A percentile compares a stretch with the other conserved stretches of the same genome.
phyloP scores from a whole-genome alignment of 2,888 invertebrate genomes.

The Pogonocherus hispidulus region DNA sequence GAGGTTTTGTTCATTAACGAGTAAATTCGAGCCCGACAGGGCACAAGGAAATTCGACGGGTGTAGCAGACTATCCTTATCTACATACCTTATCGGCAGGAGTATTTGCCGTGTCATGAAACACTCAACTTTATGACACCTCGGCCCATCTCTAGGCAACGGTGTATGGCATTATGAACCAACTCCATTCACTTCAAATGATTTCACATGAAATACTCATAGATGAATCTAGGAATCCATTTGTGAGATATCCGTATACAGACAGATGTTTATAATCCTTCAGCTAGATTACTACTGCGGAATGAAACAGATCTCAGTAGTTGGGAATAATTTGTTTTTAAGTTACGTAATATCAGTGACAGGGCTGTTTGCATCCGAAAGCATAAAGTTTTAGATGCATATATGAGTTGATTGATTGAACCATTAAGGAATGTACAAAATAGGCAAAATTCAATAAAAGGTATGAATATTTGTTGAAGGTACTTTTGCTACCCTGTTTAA shows the following conservation, averaged over 20 bases:
- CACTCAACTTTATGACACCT: conserved; percentile 52
- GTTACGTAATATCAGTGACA: too few species aligned
- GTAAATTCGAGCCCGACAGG: conserved; percentile 41
- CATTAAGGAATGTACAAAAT: too few species aligned
- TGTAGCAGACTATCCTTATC: conserved; percentile 28
- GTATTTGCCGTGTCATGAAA: conserved; percentile 36
- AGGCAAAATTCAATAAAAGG: too few species aligned
- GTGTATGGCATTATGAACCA: conserved; percentile 40
- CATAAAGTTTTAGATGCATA: too few species aligned
- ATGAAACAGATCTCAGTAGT: neutral
- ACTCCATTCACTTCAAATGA: conserved; percentile 45
- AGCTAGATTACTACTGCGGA: neutral
- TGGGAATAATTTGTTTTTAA: neutral
- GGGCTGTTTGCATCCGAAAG: too few species aligned
- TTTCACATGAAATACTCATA: conserved; percentile 11
- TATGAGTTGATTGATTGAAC: too few species aligned
- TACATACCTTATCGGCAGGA: conserved; percentile 42
- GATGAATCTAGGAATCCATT: conserved; percentile 19
- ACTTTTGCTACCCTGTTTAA: too few species aligned
- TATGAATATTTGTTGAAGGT: too few species aligned
- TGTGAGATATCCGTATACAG: conserved; percentile 1
- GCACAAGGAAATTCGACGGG: conserved; percentile 40
- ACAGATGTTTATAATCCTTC: neutral
- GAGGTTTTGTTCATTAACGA: conserved; percentile 54
- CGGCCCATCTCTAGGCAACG: conserved; percentile 28